Evolutionary conservation across 2,113 vertebrate species (phyloP), one percentile per base, ranked within the genome.

Genomic region (Neotragus pygmaeus): DNA sequence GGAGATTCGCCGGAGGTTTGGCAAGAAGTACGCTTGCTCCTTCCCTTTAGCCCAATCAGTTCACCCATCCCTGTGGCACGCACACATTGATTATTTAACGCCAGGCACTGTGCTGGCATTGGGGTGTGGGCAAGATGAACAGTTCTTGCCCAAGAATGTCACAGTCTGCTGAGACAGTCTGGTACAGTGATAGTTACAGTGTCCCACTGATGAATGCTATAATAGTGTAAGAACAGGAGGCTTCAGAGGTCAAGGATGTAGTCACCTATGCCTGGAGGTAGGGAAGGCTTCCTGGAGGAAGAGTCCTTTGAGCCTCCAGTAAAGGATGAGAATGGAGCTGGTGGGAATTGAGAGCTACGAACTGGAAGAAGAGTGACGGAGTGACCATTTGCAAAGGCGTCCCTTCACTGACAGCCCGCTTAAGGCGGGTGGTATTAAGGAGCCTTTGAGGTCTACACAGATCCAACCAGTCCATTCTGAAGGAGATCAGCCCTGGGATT

Each of bases 1-100:
- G 94, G 98, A 98, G 93, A 81, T 97, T 66, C 97, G 97, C 2
- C 62, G 94, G 94, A 97, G 98, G 43, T 98, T 98, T 95, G 97
- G 97, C 97, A 98, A 98, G 91, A 98, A 98, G 98, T 98, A 97
- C 0, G 97, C 30, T 33, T 53, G 80, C 66, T 86, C 21, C 55
- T 82, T 27, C 39, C 21, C 47, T 49, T 60, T 21, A 49, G 49
- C 15, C 53, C 47, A 60, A 47, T 25, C 27, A 51, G 14, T 43
- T 70, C 33, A 45, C 16, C 19, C 57, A 45, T 55, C 47, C 45
- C 25, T 90, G 53, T 28, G 73, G 47, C 15, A 19, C 3, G 19
- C 17, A 36, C 21, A 6, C 66, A 15, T 49, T n/a, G 21, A 14
- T 70, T 33, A 23, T 9, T 17, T 21, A 77, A 28, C 23, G 14